Evolutionary conservation across 2,888 invertebrate genomes (phyloP).

Genomic region (Lymantria dispar): DNA sequence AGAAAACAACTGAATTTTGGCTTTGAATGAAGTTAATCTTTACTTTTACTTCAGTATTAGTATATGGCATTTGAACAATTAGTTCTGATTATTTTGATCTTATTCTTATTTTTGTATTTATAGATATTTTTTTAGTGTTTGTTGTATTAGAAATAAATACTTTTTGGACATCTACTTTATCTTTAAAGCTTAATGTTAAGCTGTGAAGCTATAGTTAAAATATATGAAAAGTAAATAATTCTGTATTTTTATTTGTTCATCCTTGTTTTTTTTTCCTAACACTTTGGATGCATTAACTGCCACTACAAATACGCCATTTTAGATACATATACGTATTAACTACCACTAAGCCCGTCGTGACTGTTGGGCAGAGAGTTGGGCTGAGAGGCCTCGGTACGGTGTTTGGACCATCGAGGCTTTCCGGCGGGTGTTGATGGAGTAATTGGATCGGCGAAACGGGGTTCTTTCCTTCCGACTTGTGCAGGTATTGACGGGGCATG

Average conservation of each 20-base stretch:
- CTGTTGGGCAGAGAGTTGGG: no score
- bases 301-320: background rate
- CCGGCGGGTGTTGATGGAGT: no score
- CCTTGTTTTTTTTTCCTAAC: background rate
- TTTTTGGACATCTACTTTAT: slow-evolving; percentile 25
- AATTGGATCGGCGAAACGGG: no score
- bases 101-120: slow-evolving; percentile 29
- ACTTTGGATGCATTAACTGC: background rate
- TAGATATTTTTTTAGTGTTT: slow-evolving; percentile 24
- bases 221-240: no score
- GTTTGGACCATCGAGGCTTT: no score
- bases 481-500: no score
- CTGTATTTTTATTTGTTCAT: no score
- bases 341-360: no score
- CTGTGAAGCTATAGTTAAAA: no score
- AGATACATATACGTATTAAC: no score
- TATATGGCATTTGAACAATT: slow-evolving; percentile 19
- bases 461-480: no score
- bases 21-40: slow-evolving; percentile 16
- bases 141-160: slow-evolving; percentile 35
- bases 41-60: slow-evolving; percentile 1
- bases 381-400: no score
- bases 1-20: slow-evolving; percentile 49
- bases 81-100: slow-evolving; percentile 19
- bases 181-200: slow-evolving; percentile 16